Base-by-base conservation (phyloP, 2,888 invertebrate genomes). In the Melanostoma mellinum region DNA sequence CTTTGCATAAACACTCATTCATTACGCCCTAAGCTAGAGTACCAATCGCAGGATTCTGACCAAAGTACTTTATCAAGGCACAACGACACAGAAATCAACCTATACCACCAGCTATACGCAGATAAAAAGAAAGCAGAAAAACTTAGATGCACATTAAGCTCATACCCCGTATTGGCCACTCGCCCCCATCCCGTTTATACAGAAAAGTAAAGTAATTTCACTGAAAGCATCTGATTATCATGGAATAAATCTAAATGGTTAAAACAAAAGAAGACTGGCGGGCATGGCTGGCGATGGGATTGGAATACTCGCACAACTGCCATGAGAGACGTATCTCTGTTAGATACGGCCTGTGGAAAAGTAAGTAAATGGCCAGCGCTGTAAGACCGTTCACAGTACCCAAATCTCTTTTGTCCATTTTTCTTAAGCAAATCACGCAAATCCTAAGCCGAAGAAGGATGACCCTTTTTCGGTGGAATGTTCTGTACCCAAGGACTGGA, bases 221-320 rank as follows among this genome's bases (percentile, higher is more conserved):
- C 85, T 86, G 85, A 86, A 86, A 86, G 86, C 86, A 86, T 86
- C 85, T 86, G 86, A 86, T 86, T 86, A 86, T 86, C 86, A 78
- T 79, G 61, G 85, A 86, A 86, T 86, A 86, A 86, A 86, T 86
- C 86, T 86, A 86, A 86, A 86, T 86, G 86, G 86, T 85, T 86
- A 77, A 86, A 86, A 86, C 81, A 85, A 86, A 85, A 79, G 75
- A 58, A 77, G 60, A 73, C 58, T 56, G 52, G 36, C 6, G 3
- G 67, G n/a, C 3, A 6, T 33, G 32, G 20, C 38, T 5, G 33
- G 42, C 6, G 68, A 53, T 8, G 36, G 2, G 30, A 33, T n/a
- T n/a, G 35, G 6, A 3, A 6, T 10, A 10, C 6, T 6, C 2
- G 4, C 9, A 20, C 20, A 46, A n/a, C 2, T 42, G 9, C 4